A percentile compares a stretch with the other conserved stretches of the same genome.
Evolutionary conservation across 2,888 invertebrate species (phyloP).

Genomic region (Gibbula magus): DNA sequence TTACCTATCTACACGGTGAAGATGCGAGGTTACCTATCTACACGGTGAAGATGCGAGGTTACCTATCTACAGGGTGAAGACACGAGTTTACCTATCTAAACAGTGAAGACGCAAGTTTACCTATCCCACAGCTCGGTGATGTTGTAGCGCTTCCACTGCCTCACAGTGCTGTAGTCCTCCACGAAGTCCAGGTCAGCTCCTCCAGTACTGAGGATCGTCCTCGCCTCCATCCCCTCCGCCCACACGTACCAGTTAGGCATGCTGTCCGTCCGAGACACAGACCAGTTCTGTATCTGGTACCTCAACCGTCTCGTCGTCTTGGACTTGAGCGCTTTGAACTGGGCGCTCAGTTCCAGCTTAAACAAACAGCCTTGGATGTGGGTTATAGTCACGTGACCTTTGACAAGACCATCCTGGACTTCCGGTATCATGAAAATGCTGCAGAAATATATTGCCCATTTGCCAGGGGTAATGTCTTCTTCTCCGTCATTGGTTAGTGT

Average conservation of each 20-base stretch:
- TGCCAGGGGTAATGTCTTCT: slow-evolving; percentile 41
- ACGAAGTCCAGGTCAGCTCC: slow-evolving; percentile 48
- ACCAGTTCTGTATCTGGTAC: slow-evolving; percentile 26
- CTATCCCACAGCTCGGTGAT: neutral
- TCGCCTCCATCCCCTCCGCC: slow-evolving; percentile 40
- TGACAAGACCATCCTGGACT: neutral
- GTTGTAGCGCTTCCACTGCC: slow-evolving; percentile 57
- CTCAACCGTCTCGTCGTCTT: slow-evolving; percentile 28
- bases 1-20: no score
- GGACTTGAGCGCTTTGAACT: neutral
- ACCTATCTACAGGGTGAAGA: no score
- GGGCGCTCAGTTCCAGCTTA: neutral
- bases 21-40: no score
- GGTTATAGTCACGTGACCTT: neutral
- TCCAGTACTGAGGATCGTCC: slow-evolving; percentile 46
- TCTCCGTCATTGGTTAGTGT: slow-evolving; percentile 48
- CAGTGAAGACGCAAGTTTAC: neutral
- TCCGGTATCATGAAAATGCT: slow-evolving; percentile 24
- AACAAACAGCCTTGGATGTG: neutral
- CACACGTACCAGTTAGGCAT: slow-evolving; percentile 58
- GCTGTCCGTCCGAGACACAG: slow-evolving; percentile 44
- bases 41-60: no score
- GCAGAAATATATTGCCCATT: slow-evolving; percentile 63
- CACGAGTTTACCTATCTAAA: no score
- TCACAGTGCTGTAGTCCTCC: slow-evolving; percentile 44